Base-by-base conservation (phyloP, 2,888 invertebrate species). In the Microplitis manilae region DNA sequence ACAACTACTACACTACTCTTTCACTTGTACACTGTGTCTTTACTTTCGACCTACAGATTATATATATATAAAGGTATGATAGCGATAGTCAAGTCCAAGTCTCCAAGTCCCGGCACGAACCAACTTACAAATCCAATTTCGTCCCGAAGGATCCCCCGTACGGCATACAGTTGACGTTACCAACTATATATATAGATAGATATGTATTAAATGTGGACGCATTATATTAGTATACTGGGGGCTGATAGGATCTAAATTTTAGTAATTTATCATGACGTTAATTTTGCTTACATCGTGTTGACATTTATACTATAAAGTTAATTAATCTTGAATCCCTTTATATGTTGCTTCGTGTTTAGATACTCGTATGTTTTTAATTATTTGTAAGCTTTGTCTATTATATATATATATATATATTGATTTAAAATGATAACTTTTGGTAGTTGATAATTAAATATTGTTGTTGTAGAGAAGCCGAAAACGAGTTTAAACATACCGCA, bases 121-220 rank as follows among this genome's bases (percentile, higher is more conserved):
- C 77, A 83, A 83, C 82, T 83, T 84, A 84, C 85, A 86, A 86
- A 86, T 86, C 83, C 82, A 83, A 87, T 86, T 83, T 81, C 74
- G 79, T 80, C 80, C 72, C 73, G 67, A 73, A 76, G 77, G 75
- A 75, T 39, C 13, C 41, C 30, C 30, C 30, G 40, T 41, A 72
- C 61, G 40, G 59, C 40, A 64, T 65, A 60, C 68, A 79, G 50
- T 50, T 50, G 8, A 50, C 50, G 9, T 50, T 50, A 50, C 13
- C 50, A 13, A 50, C 50, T 50, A 50, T 50, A 5, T 50, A 13
- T 50, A 9, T 50, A 50, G 50, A 50, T 50, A 50, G 30, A 30
- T 30, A 30, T 30, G 4, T 30, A 30, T 30, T 50, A 50, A 50
- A 50, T 50, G 13, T 13, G 13, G 71, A 61, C 41, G 68, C 60